Conservation (phyloP, 2,113 vertebrate genomes). For the Poecilia latipinna region DNA sequence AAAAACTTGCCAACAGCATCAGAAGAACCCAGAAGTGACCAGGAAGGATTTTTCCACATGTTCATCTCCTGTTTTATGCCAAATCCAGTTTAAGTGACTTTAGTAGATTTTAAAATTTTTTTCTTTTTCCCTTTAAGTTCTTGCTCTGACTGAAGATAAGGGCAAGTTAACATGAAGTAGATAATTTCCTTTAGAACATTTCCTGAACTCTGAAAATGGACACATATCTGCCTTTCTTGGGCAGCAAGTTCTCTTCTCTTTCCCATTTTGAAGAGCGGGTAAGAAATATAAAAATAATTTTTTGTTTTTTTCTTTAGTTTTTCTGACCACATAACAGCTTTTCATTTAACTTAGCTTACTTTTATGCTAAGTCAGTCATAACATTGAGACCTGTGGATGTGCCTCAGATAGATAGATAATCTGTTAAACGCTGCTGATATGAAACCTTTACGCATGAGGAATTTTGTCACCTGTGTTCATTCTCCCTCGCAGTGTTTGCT, state of each 20-base stretch:
- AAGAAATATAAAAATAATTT: not conserved
- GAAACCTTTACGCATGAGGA: not conserved
- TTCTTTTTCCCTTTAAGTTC: not conserved
- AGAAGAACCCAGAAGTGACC: too few relatives aligned
- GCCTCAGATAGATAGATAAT: not conserved
- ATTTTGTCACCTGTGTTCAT: not conserved
- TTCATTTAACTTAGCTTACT: not conserved
- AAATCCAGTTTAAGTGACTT: not conserved
- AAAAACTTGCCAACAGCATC: not conserved
- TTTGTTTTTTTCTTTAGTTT: not conserved
- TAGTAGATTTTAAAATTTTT: not conserved
- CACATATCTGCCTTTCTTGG: not conserved
- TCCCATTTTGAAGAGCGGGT: not conserved
- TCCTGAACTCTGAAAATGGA: not conserved
- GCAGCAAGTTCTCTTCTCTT: not conserved
- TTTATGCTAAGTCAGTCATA: not conserved
- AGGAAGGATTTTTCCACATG: too few relatives aligned
- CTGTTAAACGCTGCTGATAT: not conserved
- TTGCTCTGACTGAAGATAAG: not conserved
- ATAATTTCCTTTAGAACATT: not conserved
- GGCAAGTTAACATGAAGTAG: not conserved
- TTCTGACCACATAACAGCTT: not conserved
- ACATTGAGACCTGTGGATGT: not conserved
- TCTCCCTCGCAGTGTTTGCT: conserved; percentile 86
- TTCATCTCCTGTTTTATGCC: too few relatives aligned